These are phyloP conservation scores for Listrodromus nycthemerus DNA, from an alignment of 2,888 invertebrate species.

Conservation along the genomic window DNA sequence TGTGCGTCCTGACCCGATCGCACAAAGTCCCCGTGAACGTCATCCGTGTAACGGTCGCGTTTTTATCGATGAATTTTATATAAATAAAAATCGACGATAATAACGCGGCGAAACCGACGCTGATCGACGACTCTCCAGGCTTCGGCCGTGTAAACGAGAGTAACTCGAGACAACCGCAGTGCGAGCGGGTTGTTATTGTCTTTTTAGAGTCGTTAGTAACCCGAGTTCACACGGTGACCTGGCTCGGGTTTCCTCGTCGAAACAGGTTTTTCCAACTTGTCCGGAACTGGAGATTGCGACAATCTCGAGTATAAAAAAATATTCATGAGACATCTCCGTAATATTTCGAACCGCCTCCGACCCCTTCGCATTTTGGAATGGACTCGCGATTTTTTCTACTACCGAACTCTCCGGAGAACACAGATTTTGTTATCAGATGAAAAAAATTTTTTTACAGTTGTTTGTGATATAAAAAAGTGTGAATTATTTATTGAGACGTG, in stretches of 20 bases:
- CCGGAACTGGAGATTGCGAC: neutral
- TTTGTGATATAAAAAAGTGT: too few species aligned
- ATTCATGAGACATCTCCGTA: neutral
- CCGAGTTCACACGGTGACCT: slow-evolving; percentile 48
- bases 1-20: slow-evolving; percentile 2
- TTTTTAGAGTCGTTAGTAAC: slow-evolving; percentile 30
- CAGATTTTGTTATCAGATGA: too few species aligned
- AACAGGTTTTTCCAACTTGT: slow-evolving; percentile 9
- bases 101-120: neutral
- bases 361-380: too few species aligned
- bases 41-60: neutral
- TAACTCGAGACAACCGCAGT: slow-evolving; percentile 1
- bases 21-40: slow-evolving; percentile 20
- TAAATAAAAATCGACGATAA: slow-evolving; percentile 32
- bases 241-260: slow-evolving; percentile 67
- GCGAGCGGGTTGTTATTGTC: slow-evolving; percentile 30
- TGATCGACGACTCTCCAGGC: neutral
- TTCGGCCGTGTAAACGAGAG: neutral
- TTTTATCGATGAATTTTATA: slow-evolving; percentile 41
- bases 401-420: too few species aligned
- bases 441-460: too few species aligned
- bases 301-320: neutral
- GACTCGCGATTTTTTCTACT: too few species aligned
- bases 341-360: too few species aligned
- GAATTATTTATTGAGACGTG: too few species aligned